A percentile compares a stretch with the other conserved stretches of the same genome.
phyloP scores from a whole-genome alignment of 2,888 invertebrate species.

The Agrochola lota region DNA sequence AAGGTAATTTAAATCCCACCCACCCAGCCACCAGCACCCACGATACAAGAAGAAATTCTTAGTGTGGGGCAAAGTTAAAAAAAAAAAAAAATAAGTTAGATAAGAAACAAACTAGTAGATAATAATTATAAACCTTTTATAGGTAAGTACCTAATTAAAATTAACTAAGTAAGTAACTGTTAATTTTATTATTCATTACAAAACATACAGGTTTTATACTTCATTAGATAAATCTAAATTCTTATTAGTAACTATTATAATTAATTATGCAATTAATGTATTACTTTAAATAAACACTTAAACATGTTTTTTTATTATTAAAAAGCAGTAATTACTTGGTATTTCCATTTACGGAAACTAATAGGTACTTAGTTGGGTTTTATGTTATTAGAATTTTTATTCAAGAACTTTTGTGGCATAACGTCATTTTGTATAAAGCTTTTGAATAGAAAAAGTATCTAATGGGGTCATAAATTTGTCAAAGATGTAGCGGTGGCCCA shows the following conservation, averaged over 20 bases:
- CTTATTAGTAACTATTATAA: background rate
- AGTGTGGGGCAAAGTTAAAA: too few relatives aligned
- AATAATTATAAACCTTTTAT: background rate
- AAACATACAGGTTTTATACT: slow-evolving; percentile 1
- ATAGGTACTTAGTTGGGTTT: background rate
- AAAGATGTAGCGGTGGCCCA: too few relatives aligned
- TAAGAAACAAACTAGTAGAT: background rate
- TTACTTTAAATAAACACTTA: background rate
- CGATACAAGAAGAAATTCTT: too few relatives aligned
- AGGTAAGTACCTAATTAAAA: background rate
- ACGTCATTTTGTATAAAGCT: too few relatives aligned
- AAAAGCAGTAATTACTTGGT: too few relatives aligned
- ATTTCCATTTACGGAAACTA: background rate
- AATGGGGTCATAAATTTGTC: too few relatives aligned
- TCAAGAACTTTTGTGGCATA: background rate
- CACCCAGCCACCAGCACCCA: too few relatives aligned
- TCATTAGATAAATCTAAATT: slow-evolving; percentile 10
- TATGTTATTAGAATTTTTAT: background rate
- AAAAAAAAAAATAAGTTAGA: too few relatives aligned
- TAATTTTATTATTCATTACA: slow-evolving; percentile 6
- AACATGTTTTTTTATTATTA: slow-evolving; percentile 8
- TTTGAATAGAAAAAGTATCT: too few relatives aligned
- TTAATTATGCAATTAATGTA: slow-evolving; percentile 6
- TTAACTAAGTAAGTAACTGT: background rate
- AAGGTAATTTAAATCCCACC: background rate